Evolutionary conservation across 2,113 vertebrate genomes (phyloP), one percentile per base, ranked within the genome.

Genomic region (Catharus minimus): DNA sequence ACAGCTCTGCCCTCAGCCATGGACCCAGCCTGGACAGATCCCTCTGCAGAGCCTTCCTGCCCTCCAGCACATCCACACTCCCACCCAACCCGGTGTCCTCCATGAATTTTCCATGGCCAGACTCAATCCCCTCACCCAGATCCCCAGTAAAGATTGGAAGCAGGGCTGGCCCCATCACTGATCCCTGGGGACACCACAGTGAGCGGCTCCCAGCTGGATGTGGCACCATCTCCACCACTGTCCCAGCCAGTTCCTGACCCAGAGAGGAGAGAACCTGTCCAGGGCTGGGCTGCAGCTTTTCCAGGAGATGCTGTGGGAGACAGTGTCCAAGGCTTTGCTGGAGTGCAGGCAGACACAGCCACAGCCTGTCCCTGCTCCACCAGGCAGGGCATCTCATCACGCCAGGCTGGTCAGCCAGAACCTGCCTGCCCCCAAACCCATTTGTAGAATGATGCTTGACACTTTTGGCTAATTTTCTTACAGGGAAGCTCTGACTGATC

Each of bases 51-150:
- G 49, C 39, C 39, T 14, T 46, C n/a, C 57, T 62, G 50, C 39
- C 22, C 17, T 60, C 11, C 41, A 11, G 21, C 38, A 62, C 6
- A 62, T 27, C 39, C n/a, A 44, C 27, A 27, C 9, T 55, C 22
- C 7, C 33, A 27, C 41, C 15, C 43, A 57, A 3, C 8, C 3
- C 3, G 5, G 20, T 11, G 13, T 36, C 17, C 39, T 44, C 39
- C 41, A 13, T 21, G 32, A 15, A 24, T 14, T 23, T 6, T 3
- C 15, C 5, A 1, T 5, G 27, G 7, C 7, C 7, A 7, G 1
- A 18, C 60, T 50, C 3, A 0, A 32, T 36, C 3, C 10, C 19
- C 52, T 36, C 9, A 16, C 7, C 30, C 71, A 66, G 30, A 9
- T 32, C 44, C 26, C 3, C 32, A 32, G 1, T 1, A 8, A 32